Conservation (phyloP, 2,113 vertebrate species). For the Baryphthengus martii region DNA sequence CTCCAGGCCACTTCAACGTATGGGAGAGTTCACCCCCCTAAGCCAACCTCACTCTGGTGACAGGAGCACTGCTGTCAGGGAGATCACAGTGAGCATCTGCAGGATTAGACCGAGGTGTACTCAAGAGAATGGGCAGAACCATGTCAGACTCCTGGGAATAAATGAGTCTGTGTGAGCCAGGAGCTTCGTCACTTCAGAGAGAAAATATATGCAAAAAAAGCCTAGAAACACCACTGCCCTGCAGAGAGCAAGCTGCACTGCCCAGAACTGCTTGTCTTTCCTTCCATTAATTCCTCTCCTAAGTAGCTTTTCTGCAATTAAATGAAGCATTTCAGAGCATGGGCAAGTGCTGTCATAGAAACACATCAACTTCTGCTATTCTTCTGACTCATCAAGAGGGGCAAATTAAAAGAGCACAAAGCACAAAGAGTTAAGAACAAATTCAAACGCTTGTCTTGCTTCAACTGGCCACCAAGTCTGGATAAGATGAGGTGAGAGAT, state of each 20-base stretch:
- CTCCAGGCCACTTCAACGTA: background rate
- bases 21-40: rapidly evolving
- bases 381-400: background rate
- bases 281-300: background rate
- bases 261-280: background rate
- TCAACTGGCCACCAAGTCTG: background rate
- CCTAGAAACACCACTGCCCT: background rate
- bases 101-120: rapidly evolving
- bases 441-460: background rate
- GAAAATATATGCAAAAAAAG: rapidly evolving
- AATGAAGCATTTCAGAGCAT: background rate
- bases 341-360: background rate
- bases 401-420: background rate
- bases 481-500: background rate
- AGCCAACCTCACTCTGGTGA: rapidly evolving
- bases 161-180: background rate
- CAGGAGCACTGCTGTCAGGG: rapidly evolving
- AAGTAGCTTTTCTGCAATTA: background rate
- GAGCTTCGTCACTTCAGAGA: background rate
- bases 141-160: background rate
- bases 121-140: background rate
- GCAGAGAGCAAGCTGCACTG: background rate
- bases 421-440: background rate
- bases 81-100: background rate
- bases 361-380: background rate